Evolutionary conservation across 2,113 vertebrate genomes (phyloP).

Genomic region (Progne subis): DNA sequence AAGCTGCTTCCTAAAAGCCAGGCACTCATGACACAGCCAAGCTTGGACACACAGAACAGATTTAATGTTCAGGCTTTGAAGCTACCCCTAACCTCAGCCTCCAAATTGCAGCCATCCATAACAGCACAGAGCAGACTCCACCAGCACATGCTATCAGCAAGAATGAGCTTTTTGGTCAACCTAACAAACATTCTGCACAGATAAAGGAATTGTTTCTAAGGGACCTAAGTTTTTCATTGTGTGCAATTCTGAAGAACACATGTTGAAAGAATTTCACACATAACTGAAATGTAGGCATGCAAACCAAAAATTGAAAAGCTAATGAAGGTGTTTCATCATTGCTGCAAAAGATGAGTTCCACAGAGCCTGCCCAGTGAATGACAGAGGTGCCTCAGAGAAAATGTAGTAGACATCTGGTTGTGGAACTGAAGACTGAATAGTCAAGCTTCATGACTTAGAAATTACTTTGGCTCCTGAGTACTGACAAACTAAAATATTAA

Average conservation of each 20-base stretch:
- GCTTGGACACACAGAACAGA: background rate
- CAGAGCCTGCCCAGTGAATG: background rate
- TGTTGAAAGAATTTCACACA: background rate
- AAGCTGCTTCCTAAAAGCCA: background rate
- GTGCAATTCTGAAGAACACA: background rate
- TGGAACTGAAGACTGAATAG: background rate
- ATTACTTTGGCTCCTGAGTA: background rate
- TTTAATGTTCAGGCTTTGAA: background rate
- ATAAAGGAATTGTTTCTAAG: background rate
- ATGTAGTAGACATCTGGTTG: background rate
- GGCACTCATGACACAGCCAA: background rate
- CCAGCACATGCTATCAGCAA: accelerated
- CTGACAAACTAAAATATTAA: background rate
- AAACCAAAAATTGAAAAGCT: background rate
- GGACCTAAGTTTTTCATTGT: background rate
- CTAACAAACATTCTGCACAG: background rate
- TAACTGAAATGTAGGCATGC: background rate
- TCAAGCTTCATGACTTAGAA: background rate
- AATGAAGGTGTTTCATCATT: background rate
- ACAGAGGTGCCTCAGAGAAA: background rate
- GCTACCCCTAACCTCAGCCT: background rate
- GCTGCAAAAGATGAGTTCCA: background rate
- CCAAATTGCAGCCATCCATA: background rate
- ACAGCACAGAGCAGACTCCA: background rate
- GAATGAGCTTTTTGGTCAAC: background rate